Percentiles rank a stretch among this genome's conserved stretches.
Evolutionary conservation across 1,140 invertebrate genomes (phyloP).

Genomic region (Drosophila rhopaloa): DNA sequence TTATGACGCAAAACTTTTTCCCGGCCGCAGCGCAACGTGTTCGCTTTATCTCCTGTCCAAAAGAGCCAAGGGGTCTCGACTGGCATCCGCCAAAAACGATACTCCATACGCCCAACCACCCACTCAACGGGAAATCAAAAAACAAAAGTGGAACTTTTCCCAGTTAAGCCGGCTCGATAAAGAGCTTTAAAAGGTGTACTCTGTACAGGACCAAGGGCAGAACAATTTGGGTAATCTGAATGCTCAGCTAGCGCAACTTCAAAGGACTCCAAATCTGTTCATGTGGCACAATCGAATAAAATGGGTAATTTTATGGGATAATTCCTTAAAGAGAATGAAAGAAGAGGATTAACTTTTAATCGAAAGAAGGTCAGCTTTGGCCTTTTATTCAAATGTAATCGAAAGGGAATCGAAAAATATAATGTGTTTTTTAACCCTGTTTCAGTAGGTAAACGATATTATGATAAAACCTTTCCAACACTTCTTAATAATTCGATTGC

Average conservation of each 20-base stretch:
- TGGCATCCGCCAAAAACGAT: constrained; percentile 33
- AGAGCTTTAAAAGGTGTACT: constrained; percentile 55
- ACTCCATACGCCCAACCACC: constrained; percentile 7
- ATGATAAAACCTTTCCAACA: background rate
- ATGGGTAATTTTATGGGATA: constrained; percentile 30
- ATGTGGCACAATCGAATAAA: constrained; percentile 49
- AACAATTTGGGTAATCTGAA: constrained; percentile 48
- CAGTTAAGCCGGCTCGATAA: constrained; percentile 40
- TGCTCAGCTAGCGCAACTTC: constrained; percentile 43
- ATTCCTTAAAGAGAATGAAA: background rate
- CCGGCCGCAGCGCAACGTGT: constrained; percentile 44
- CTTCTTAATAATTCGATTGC: background rate
- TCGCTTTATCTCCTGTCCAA: constrained; percentile 37
- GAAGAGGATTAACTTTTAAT: constrained; percentile 21
- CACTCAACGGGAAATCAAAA: constrained; percentile 22
- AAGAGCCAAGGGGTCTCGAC: constrained; percentile 53
- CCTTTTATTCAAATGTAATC: background rate
- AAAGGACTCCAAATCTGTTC: constrained; percentile 48
- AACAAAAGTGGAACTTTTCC: constrained; percentile 53
- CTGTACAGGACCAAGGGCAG: constrained; percentile 14
- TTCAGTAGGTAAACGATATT: background rate
- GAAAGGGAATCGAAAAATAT: too few relatives aligned
- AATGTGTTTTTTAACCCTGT: background rate
- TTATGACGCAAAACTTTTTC: constrained; percentile 81
- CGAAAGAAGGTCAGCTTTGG: constrained; percentile 9